These are phyloP conservation scores for Cantharis rustica DNA, from an alignment of 2,888 invertebrate genomes.

Conservation along the genomic window DNA sequence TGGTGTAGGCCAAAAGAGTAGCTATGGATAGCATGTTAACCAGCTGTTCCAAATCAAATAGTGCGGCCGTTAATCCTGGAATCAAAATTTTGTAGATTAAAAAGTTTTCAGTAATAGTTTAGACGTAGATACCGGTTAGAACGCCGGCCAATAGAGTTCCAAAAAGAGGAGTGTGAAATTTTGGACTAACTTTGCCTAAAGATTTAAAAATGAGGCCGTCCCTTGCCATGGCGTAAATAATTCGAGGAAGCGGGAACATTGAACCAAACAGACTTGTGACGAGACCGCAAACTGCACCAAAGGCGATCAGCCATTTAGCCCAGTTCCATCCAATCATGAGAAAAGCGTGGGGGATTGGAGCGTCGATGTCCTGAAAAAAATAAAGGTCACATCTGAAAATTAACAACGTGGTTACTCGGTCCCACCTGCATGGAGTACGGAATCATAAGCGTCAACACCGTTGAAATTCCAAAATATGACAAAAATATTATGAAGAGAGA, in stretches of 20 bases:
- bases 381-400: not conserved
- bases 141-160: conserved; percentile 78
- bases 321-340: conserved; percentile 73
- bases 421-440: conserved; percentile 77
- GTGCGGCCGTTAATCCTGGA: conserved; percentile 66
- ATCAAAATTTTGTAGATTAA: conserved; percentile 15
- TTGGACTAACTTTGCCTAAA: conserved; percentile 72
- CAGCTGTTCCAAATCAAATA: conserved; percentile 72
- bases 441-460: conserved; percentile 84
- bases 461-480: conserved; percentile 88
- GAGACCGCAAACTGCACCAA: conserved; percentile 85
- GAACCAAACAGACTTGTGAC: conserved; percentile 84
- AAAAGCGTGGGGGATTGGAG: conserved; percentile 82
- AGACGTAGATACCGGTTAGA: conserved; percentile 64
- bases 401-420: not conserved
- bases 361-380: conserved; percentile 66
- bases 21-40: conserved; percentile 84
- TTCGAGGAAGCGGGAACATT: conserved; percentile 84
- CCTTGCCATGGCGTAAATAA: conserved; percentile 87
- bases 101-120: not conserved
- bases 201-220: conserved; percentile 83
- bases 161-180: conserved; percentile 78
- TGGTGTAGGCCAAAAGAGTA: conserved; percentile 73
- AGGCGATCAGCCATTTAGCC: conserved; percentile 81
- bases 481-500: conserved; percentile 83